Base-by-base conservation (phyloP, 2,888 invertebrate species). In the Anoplius nigerrimus region DNA sequence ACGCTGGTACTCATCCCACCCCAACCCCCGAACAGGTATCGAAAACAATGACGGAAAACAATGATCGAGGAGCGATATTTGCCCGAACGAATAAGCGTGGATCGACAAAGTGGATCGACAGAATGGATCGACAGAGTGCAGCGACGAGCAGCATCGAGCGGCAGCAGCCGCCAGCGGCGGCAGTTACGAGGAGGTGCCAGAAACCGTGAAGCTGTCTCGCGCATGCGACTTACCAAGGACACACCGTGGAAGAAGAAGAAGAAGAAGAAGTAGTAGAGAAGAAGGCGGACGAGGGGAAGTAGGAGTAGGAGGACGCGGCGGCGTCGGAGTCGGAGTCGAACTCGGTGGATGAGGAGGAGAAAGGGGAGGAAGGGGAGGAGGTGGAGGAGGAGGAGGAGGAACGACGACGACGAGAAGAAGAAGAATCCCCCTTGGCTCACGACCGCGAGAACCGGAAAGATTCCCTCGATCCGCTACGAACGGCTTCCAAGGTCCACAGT, bases 391-490 rank as follows among this genome's bases (percentile, higher is more conserved):
- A 58, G 52, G 15, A 20, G n/a, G 53, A 43, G 13, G 63, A 20
- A 27, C 43, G 34, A 46, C 53, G 66, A 67, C 34, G 66, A 61
- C 42, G 60, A 65, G 67, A 62, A 67, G 72, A 70, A 66, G 72
- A 71, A 82, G 77, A 75, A 79, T 73, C 72, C 76, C 78, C 76
- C 72, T 76, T 75, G 68, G 76, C 72, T 80, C 78, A 76, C 80
- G 80, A 80, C 79, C 79, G 82, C 84, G 84, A 85, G 84, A 88
- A 88, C 88, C 88, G 87, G 87, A 88, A 88, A 87, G 87, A 87
- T 88, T 88, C 87, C 82, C 87, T 84, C 85, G 87, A 87, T 87
- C 87, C 87, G 87, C 87, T 87, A 87, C 82, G 82, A 84, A 83
- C 84, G 84, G 85, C 85, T 84, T 84, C 83, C 87, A 87, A 87